Evolutionary conservation across 2,113 vertebrate species (phyloP).

Genomic region (Mystacornis crossleyi): DNA sequence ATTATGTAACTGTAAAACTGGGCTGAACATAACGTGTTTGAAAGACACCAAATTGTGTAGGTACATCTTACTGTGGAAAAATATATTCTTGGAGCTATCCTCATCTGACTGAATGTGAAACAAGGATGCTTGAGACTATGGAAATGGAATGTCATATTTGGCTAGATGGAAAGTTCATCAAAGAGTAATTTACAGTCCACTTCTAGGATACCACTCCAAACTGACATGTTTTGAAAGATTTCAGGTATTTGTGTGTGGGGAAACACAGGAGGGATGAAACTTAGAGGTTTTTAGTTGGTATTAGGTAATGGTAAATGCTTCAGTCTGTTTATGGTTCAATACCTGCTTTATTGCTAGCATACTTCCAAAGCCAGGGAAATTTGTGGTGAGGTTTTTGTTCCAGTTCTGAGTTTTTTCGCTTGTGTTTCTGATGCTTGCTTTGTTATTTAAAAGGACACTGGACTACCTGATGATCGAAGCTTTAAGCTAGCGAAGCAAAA

Average conservation of each 20-base stretch:
- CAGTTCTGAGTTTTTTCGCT: background rate
- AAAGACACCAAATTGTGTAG: background rate
- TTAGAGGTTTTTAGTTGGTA: background rate
- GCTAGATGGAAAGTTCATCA: background rate
- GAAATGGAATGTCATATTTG: background rate
- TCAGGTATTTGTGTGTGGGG: rapidly evolving
- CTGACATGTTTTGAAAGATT: background rate
- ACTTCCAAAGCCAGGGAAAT: background rate
- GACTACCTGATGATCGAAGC: background rate
- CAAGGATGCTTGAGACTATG: background rate
- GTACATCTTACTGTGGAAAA: background rate
- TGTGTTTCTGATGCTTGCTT: background rate
- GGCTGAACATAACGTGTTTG: background rate
- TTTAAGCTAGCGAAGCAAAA: background rate
- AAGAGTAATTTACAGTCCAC: background rate
- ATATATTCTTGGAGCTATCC: background rate
- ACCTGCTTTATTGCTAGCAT: background rate
- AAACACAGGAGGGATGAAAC: background rate
- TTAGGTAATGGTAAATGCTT: background rate
- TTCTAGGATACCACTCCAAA: background rate
- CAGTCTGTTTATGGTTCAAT: background rate
- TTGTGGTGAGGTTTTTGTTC: background rate
- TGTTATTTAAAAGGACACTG: background rate
- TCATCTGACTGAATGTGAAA: background rate
- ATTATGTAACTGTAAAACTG: background rate